Evolutionary conservation across 1,140 invertebrate genomes (phyloP), one percentile per base, ranked within the genome.

Genomic region (Teleogryllus occipitalis): DNA sequence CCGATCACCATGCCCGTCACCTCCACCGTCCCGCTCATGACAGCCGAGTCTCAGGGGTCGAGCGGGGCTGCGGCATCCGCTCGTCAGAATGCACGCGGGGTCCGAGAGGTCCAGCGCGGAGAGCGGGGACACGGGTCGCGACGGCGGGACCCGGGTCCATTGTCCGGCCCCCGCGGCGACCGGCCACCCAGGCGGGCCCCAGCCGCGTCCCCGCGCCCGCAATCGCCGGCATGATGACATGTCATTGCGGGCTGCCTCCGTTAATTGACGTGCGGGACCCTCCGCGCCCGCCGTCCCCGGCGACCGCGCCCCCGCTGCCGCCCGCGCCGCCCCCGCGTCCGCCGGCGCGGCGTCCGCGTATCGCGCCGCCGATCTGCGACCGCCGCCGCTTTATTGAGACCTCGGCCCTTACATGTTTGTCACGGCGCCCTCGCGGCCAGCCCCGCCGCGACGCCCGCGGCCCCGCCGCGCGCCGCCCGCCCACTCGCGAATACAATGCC

Each of bases 391-490:
- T 65, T 65, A 65, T 65, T 65, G 54, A 65, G 54, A 65, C 54
- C 54, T 65, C 54, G 54, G 54, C 54, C 54, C 54, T 65, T 65
- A 65, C 54, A 65, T 65, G 54, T 65, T 65, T 65, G 54, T 65
- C 54, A 65, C 54, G 54, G 54, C 54, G 54, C 18, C 54, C 54
- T 18, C 18, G 54, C 54, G 54, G 54, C 54, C 27, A 39, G 54
- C 54, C 10, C 10, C 18, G 54, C 54, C 10, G 54, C 54, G 54
- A 3, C 18, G 10, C 54, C 54, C 54, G 54, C 54, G 10, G 10
- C 54, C 54, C 54, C 54, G 54, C 54, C 54, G 10, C 54, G 2
- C 54, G 10, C 54, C 54, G 10, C 54, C 54, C 54, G 10, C 54
- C 54, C 54, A 10, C 54, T 65, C 54, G 54, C 54, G 54, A 65